These are phyloP conservation scores for Drosophila seguyi DNA, from an alignment of 1,140 invertebrate species.

Conservation along the genomic window DNA sequence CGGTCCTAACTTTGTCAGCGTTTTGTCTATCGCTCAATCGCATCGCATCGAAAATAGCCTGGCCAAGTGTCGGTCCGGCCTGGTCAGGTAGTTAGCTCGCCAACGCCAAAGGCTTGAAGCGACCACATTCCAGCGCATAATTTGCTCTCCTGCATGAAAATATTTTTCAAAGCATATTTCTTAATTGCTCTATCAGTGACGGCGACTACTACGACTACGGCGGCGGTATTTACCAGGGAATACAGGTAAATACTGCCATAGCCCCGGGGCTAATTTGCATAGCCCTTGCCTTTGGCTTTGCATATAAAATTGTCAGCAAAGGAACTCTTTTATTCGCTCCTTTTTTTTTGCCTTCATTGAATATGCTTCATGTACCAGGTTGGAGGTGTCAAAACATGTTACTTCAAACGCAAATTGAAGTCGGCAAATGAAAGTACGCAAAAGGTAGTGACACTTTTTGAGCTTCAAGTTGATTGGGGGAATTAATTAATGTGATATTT, in stretches of 20 bases:
- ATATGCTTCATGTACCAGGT: slow-evolving; percentile 38
- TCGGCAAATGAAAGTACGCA: slow-evolving; percentile 53
- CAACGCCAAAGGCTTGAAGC: slow-evolving; percentile 47
- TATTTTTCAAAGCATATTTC: slow-evolving; percentile 71
- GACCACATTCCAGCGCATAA: slow-evolving; percentile 75
- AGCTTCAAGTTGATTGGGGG: not conserved
- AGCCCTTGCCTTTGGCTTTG: slow-evolving; percentile 61
- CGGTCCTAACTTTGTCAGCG: slow-evolving; percentile 53
- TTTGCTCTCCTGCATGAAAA: slow-evolving; percentile 74
- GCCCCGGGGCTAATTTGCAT: slow-evolving; percentile 53
- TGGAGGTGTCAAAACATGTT: slow-evolving; percentile 74
- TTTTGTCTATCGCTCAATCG: slow-evolving; percentile 78
- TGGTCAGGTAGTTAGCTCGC: slow-evolving; percentile 3
- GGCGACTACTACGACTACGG: not conserved
- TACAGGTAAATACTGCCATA: too few species aligned
- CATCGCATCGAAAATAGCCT: slow-evolving; percentile 66
- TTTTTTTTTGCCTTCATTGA: slow-evolving; percentile 15
- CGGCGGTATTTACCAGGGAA: slow-evolving; percentile 4
- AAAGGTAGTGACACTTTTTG: not conserved
- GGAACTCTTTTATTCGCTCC: slow-evolving; percentile 38
- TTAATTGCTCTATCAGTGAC: slow-evolving; percentile 78
- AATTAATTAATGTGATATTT: not conserved
- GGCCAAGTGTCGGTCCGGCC: slow-evolving; percentile 3
- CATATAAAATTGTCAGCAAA: slow-evolving; percentile 63
- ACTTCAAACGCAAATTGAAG: slow-evolving; percentile 30